Percentiles rank a stretch among this genome's conserved stretches.
These are phyloP conservation scores for Pogonus chalceus DNA, from an alignment of 1,140 invertebrate species.

Conservation along the genomic window DNA sequence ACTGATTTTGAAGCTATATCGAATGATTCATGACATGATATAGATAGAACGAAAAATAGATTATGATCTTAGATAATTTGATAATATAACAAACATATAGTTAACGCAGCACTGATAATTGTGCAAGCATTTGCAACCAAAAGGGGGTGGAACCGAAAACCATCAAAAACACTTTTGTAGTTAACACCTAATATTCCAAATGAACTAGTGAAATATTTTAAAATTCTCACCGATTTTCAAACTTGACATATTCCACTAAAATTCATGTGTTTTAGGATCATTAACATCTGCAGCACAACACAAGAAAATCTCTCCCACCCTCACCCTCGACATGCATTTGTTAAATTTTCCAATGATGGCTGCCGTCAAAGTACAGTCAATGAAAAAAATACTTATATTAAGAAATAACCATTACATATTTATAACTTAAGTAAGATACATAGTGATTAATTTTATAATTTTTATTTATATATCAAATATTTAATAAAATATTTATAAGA, in stretches of 20 bases:
- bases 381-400: too few species aligned
- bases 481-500: too few species aligned
- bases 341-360: conserved; percentile 3
- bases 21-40: background rate
- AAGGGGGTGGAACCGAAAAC: conserved; percentile 29
- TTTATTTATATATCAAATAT: too few species aligned
- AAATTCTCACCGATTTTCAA: conserved; percentile 49
- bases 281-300: conserved; percentile 3
- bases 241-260: conserved; percentile 48
- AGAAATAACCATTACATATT: too few species aligned
- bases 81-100: background rate
- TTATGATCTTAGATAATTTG: background rate
- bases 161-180: conserved; percentile 12
- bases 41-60: conserved; percentile 4
- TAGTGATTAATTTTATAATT: too few species aligned
- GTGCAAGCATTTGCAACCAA: background rate
- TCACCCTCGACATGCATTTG: background rate
- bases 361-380: too few species aligned
- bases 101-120: conserved; percentile 6
- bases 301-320: conserved; percentile 5
- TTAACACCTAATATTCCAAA: conserved; percentile 5
- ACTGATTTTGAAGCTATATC: conserved; percentile 3
- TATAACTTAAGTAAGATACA: too few species aligned
- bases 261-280: conserved; percentile 20
- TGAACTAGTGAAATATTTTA: background rate